Base-by-base conservation (phyloP, 2,888 invertebrate genomes). In the Blera fallax region DNA sequence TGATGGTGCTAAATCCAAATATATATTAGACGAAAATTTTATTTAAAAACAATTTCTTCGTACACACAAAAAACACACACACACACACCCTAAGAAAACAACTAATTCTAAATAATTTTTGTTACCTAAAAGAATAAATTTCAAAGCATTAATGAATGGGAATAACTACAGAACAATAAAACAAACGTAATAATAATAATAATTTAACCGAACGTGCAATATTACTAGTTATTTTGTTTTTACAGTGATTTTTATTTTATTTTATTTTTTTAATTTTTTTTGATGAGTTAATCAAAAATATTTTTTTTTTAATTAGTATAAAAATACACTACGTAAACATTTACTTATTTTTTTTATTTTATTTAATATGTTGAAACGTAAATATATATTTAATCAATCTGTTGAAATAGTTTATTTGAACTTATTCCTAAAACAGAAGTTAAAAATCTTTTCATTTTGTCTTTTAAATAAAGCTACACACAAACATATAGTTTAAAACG, bases 1-100 rank as follows among this genome's bases (percentile, higher is more conserved):
- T 90, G 88, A 91, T 91, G 91, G 91, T 92, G 91, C 91, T 92
- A 92, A 90, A 92, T 91, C 92, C 91, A 91, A 92, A 92, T 91
- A 91, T 89, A 89, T 87, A 87, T 82, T 87, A 87, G 83, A 87
- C 72, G 82, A 87, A 87, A 81, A 87, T 83, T 78, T 81, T 81
- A 87, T 87, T 82, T 73, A 83, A 83, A 74, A 67, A 74, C 70
- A 45, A 60, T 74, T 85, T 85, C 74, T 80, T 85, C 85, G 58
- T 77, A 87, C 77, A 82, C 72, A 74, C 81, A 81, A 56, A 81
- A 52, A 78, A 84, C 45, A 79, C 48, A 80, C 64, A 80, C 62
- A 80, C 56, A 82, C 69, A 87, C 52, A 50, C 77, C 73, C 82
- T 69, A 67, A 72, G 62, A 60, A 62, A 70, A 43, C 48, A 69